These are phyloP conservation scores for Dexiosoma caninum DNA, from an alignment of 2,888 invertebrate species.

Conservation along the genomic window DNA sequence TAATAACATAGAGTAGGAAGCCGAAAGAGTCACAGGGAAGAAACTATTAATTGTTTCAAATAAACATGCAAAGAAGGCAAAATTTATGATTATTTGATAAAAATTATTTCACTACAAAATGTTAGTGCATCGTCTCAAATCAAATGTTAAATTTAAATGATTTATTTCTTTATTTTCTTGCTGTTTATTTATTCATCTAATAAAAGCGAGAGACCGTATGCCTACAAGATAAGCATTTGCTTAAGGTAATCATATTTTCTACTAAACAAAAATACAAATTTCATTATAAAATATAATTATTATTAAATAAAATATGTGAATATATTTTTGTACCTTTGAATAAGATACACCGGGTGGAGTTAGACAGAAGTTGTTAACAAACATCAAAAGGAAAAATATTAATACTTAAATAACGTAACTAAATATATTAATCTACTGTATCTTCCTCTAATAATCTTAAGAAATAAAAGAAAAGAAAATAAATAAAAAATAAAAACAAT, in stretches of 20 bases:
- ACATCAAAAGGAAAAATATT: constrained; percentile 18
- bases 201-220: no score
- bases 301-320: no score
- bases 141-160: no score
- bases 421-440: background rate
- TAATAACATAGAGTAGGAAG: background rate
- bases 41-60: background rate
- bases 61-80: background rate
- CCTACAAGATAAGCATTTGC: no score
- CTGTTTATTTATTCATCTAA: no score
- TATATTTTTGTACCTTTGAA: constrained; percentile 62
- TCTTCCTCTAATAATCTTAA: background rate
- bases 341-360: no score
- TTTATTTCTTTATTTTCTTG: no score
- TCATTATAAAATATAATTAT: background rate
- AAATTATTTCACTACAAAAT: no score
- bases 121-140: no score
- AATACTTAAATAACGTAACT: background rate
- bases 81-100: background rate
- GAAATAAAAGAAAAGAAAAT: background rate
- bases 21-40: background rate
- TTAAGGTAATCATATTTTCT: background rate
- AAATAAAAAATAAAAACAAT: background rate
- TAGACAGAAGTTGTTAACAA: background rate
- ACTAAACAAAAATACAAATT: no score